Evolutionary conservation across 2,888 invertebrate genomes (phyloP).

Genomic region (Stenodera caucasica): DNA sequence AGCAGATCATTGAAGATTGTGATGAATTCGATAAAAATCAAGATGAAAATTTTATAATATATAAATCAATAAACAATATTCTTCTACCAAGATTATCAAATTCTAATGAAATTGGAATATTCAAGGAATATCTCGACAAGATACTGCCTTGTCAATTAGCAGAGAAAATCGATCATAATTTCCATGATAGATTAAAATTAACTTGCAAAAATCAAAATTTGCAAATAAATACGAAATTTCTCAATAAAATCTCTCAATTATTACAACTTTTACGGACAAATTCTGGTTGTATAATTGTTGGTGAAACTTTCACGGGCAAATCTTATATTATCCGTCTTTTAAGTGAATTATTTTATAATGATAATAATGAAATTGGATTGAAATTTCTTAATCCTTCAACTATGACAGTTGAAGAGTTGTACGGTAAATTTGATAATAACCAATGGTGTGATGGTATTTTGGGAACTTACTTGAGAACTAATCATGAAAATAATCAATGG

Average conservation of each 20-base stretch:
- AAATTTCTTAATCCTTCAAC: slow-evolving; percentile 78
- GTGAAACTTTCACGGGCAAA: slow-evolving; percentile 78
- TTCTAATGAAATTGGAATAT: slow-evolving; percentile 76
- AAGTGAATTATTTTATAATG: slow-evolving; percentile 61
- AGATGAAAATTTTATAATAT: slow-evolving; percentile 71
- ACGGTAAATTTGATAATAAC: slow-evolving; percentile 77
- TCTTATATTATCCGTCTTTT: slow-evolving; percentile 74
- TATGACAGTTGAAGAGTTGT: slow-evolving; percentile 82
- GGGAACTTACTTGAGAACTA: slow-evolving; percentile 73
- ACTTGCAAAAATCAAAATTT: slow-evolving; percentile 67
- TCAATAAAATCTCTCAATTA: slow-evolving; percentile 78
- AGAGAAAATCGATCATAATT: slow-evolving; percentile 5
- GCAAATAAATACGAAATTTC: slow-evolving; percentile 71
- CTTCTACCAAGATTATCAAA: slow-evolving; percentile 82
- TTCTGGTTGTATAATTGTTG: slow-evolving; percentile 85
- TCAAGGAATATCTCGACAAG: slow-evolving; percentile 81
- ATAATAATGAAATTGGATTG: slow-evolving; percentile 17
- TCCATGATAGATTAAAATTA: slow-evolving; percentile 58
- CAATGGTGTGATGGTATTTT: slow-evolving; percentile 85
- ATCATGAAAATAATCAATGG: slow-evolving; percentile 76
- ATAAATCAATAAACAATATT: slow-evolving; percentile 81
- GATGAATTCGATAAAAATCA: slow-evolving; percentile 73
- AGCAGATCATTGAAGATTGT: slow-evolving; percentile 78
- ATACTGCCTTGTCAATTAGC: slow-evolving; percentile 71
- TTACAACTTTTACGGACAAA: slow-evolving; percentile 82